Conservation (phyloP, 2,888 invertebrate species). For the Amiota minor region DNA sequence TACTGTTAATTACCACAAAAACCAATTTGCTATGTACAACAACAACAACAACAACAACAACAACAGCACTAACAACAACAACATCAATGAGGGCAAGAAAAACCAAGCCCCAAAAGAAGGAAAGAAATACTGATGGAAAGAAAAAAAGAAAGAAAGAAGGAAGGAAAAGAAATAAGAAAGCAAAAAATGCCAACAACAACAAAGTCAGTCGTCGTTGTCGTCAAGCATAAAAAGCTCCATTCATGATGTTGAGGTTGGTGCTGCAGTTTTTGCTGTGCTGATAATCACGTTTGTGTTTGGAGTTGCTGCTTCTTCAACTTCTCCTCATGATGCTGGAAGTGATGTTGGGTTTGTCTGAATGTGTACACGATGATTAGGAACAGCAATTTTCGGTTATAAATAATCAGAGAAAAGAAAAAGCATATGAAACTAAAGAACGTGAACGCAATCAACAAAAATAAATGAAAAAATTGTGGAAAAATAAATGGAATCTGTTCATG, state of each 20-base stretch:
- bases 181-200: neutral
- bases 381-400: slow-evolving; percentile 40
- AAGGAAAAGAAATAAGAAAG: neutral
- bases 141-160: neutral
- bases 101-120: neutral
- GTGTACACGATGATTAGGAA: slow-evolving; percentile 27
- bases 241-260: slow-evolving; percentile 10
- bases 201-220: no score
- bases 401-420: slow-evolving; percentile 27
- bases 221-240: slow-evolving; percentile 17
- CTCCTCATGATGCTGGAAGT: slow-evolving; percentile 20
- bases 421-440: neutral
- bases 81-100: neutral
- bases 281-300: slow-evolving; percentile 23
- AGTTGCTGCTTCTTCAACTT: neutral
- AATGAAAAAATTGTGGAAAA: slow-evolving; percentile 2
- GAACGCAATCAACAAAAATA: slow-evolving; percentile 10
- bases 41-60: slow-evolving; percentile 34
- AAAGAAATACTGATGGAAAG: neutral
- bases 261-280: no score
- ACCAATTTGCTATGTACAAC: slow-evolving; percentile 51
- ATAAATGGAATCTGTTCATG: slow-evolving; percentile 34
- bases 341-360: slow-evolving; percentile 6
- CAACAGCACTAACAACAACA: slow-evolving; percentile 32
- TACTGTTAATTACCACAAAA: slow-evolving; percentile 53